phyloP scores from a whole-genome alignment of 1,140 invertebrate species.

The Parapsyche elsis region DNA sequence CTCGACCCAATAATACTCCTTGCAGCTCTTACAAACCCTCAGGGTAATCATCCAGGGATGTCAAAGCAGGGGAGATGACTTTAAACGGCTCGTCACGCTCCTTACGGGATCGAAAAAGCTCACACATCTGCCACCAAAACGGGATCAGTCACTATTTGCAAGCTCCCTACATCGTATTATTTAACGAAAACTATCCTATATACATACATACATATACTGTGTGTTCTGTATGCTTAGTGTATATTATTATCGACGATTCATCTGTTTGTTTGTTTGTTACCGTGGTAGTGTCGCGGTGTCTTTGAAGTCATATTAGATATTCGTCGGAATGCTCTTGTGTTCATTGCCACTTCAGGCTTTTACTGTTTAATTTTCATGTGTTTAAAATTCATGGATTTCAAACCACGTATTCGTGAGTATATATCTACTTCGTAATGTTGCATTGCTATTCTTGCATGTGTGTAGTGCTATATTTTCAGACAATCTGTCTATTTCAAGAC shows the following conservation, averaged over 20 bases:
- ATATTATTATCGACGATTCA: too few species aligned
- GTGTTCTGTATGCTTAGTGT: not conserved
- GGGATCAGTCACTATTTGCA: conserved; percentile 25
- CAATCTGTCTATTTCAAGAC: too few species aligned
- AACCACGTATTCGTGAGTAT: conserved; percentile 4
- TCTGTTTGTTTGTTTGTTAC: not conserved
- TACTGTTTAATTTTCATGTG: not conserved
- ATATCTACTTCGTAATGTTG: too few species aligned
- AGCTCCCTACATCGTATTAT: too few species aligned
- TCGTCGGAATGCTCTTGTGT: not conserved
- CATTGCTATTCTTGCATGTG: not conserved
- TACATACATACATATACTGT: not conserved
- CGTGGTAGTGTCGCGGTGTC: not conserved
- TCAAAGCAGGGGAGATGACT: conserved; percentile 20
- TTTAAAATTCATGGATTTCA: conserved; percentile 1
- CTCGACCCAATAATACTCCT: not conserved
- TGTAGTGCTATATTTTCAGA: not conserved
- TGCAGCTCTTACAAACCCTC: conserved; percentile 36
- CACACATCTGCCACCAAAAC: conserved; percentile 31
- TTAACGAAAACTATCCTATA: not conserved
- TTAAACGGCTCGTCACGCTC: conserved; percentile 38
- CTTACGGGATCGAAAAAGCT: not conserved
- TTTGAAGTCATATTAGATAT: not conserved
- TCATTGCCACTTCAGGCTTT: conserved; percentile 1
- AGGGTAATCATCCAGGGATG: conserved; percentile 1